Evolutionary conservation across 2,113 vertebrate species (phyloP).

Genomic region (Lophotis ruficrista): DNA sequence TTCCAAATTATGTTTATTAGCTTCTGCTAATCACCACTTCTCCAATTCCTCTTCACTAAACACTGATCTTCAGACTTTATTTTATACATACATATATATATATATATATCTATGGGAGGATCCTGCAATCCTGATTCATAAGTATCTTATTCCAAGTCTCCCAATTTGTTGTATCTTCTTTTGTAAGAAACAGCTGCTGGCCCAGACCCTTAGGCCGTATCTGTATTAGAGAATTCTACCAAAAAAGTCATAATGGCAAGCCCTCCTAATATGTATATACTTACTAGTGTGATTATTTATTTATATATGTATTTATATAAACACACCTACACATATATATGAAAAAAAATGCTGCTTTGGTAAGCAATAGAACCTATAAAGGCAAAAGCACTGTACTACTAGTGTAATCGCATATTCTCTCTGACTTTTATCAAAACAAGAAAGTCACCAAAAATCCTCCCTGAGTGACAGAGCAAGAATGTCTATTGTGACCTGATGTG

Average conservation of each 20-base stretch:
- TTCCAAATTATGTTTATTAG: not conserved
- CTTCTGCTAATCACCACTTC: not conserved
- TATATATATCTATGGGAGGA: not conserved
- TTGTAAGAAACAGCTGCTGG: not conserved
- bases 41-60: not conserved
- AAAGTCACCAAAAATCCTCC: not conserved
- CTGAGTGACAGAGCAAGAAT: not conserved
- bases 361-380: not conserved
- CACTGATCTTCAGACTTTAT: not conserved
- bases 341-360: not conserved
- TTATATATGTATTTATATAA: not conserved
- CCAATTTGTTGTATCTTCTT: not conserved
- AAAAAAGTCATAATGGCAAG: not conserved
- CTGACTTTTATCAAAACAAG: not conserved
- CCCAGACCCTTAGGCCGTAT: not conserved
- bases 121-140: not conserved
- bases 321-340: not conserved
- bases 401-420: not conserved
- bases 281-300: not conserved
- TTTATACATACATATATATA: not conserved
- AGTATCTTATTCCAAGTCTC: not conserved
- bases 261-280: not conserved
- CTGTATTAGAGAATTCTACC: not conserved
- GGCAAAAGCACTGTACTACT: not conserved
- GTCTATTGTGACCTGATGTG: not conserved